Evolutionary conservation across 2,888 invertebrate genomes (phyloP).

Genomic region (Priocnemis perturbator): DNA sequence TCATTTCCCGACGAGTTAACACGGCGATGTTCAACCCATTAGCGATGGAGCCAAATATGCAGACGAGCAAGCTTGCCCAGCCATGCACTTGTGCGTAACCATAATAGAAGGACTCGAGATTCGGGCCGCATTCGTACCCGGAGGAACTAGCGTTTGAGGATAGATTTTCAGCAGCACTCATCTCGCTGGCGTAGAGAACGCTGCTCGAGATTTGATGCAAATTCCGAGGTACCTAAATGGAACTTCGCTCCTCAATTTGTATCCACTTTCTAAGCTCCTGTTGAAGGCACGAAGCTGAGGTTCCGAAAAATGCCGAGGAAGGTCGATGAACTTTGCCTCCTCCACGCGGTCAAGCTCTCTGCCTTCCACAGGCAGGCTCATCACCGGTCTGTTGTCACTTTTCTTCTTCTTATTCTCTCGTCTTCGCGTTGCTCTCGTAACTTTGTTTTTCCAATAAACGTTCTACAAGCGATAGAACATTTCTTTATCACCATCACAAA

Average conservation of each 20-base stretch:
- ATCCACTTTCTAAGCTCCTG: no score
- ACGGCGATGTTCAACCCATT: constrained; percentile 95
- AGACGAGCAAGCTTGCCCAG: constrained; percentile 89
- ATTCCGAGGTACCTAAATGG: background rate
- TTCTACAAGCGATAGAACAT: no score
- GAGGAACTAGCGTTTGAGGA: background rate
- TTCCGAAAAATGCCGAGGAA: background rate
- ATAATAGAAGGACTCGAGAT: constrained; percentile 79
- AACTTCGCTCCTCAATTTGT: background rate
- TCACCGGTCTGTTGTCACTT: background rate
- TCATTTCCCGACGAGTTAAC: constrained; percentile 92
- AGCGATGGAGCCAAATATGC: constrained; percentile 92
- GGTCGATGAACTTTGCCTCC: constrained; percentile 2
- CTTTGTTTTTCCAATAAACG: no score
- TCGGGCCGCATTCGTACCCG: constrained; percentile 77
- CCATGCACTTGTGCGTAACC: constrained; percentile 88
- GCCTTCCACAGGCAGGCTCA: background rate
- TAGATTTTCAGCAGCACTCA: constrained; percentile 47
- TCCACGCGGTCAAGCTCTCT: background rate
- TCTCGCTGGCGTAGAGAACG: constrained; percentile 15
- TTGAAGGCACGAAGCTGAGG: no score
- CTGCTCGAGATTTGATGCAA: no score
- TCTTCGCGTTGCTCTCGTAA: background rate
- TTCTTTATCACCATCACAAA: no score
- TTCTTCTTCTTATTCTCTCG: constrained; percentile 5